These are phyloP conservation scores for Prosapia bicincta DNA, from an alignment of 2,888 invertebrate species.

Conservation along the genomic window DNA sequence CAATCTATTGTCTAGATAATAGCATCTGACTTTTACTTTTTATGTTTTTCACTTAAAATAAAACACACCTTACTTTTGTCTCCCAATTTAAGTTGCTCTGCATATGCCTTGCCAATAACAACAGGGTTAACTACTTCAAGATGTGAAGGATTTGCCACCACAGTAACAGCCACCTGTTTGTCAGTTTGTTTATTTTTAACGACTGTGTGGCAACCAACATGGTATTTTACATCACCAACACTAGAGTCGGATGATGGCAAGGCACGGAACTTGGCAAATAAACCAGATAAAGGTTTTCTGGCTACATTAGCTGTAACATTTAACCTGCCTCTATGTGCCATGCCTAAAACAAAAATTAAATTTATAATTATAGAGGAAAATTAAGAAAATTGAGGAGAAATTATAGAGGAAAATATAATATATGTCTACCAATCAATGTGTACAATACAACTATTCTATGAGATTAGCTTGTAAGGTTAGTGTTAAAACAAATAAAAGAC, in stretches of 20 bases:
- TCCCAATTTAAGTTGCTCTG: constrained; percentile 81
- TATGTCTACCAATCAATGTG: no score
- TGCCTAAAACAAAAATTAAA: constrained; percentile 14
- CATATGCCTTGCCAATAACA: constrained; percentile 81
- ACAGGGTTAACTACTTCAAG: constrained; percentile 87
- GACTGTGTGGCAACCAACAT: constrained; percentile 84
- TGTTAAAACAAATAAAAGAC: no score
- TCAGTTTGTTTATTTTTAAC: constrained; percentile 73
- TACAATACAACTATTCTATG: no score
- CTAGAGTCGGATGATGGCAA: constrained; percentile 75
- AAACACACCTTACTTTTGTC: constrained; percentile 49
- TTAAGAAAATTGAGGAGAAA: no score
- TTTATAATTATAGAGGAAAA: no score
- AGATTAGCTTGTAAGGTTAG: no score
- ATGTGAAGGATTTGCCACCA: constrained; percentile 94
- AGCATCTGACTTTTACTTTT: no score
- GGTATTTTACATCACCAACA: constrained; percentile 92
- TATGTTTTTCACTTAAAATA: no score
- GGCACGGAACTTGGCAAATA: constrained; percentile 89
- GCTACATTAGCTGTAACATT: constrained; percentile 89
- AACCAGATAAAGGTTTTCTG: constrained; percentile 84
- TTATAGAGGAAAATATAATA: no score
- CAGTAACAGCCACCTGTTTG: constrained; percentile 76
- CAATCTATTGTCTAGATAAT: no score
- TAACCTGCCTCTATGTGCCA: constrained; percentile 25